Conservation (phyloP, 2,113 vertebrate species). For the Camelus bactrianus region DNA sequence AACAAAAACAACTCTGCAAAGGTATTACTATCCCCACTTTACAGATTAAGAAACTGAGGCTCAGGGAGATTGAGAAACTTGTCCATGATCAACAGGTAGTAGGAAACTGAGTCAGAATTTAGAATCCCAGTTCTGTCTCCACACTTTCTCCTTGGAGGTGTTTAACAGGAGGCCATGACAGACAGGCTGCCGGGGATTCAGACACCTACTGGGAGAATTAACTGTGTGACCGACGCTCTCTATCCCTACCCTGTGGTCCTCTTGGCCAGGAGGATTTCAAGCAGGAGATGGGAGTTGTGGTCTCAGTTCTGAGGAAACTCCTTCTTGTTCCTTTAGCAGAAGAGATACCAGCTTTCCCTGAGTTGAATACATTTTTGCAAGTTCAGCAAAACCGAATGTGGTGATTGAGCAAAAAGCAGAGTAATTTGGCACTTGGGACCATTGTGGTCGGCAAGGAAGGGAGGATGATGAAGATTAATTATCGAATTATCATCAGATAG, state of each 20-base stretch:
- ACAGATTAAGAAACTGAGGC: neutral
- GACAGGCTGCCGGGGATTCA: neutral
- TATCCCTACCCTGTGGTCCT: neutral
- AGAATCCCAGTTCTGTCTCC: neutral
- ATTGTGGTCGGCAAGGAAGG: neutral
- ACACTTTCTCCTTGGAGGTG: neutral
- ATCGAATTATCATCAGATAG: neutral
- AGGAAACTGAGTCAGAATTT: neutral
- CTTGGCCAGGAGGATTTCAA: neutral
- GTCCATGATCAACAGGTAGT: neutral
- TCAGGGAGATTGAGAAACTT: neutral
- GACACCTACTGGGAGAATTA: neutral
- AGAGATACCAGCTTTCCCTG: neutral
- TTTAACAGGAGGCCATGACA: neutral
- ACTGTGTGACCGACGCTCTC: fast-evolving
- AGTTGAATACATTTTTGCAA: neutral
- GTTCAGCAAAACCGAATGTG: neutral
- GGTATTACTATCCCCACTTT: neutral
- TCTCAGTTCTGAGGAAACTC: neutral
- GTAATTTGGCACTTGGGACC: neutral
- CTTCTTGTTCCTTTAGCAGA: neutral
- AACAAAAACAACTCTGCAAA: neutral
- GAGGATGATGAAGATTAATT: neutral
- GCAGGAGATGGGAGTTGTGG: neutral
- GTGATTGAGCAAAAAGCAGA: slow-evolving; percentile 22